Evolutionary conservation across 2,113 vertebrate genomes (phyloP).

Genomic region (Porphyrio hochstetteri): DNA sequence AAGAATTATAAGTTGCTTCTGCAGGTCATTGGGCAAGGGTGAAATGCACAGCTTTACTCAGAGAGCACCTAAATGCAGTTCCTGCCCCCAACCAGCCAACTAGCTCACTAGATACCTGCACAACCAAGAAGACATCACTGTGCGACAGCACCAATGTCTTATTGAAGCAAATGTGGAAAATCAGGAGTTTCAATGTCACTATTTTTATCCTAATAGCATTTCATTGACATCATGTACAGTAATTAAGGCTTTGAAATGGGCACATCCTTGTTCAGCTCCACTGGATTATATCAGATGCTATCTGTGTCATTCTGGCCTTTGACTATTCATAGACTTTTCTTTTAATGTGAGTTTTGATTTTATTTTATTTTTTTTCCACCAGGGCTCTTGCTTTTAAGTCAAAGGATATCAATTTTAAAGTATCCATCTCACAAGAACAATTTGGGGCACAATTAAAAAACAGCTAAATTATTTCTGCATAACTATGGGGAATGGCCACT

Average conservation of each 20-base stretch:
- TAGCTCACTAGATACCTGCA: neutral
- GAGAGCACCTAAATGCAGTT: neutral
- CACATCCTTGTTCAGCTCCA: neutral
- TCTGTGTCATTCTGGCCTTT: neutral
- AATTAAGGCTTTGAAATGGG: slow-evolving; percentile 17
- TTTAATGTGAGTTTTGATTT: neutral
- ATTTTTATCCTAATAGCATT: slow-evolving; percentile 12
- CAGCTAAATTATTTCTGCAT: neutral
- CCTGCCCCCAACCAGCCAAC: neutral
- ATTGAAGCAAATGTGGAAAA: neutral
- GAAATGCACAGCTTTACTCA: neutral
- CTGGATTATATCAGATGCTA: neutral
- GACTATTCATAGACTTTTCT: neutral
- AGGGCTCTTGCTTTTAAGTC: neutral
- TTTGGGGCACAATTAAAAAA: neutral
- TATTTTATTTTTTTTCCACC: neutral
- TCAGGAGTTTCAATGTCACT: neutral
- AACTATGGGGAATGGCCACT: neutral
- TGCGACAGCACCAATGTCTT: neutral
- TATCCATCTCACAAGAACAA: neutral
- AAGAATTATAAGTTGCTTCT: neutral
- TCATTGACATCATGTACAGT: neutral
- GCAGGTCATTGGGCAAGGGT: neutral
- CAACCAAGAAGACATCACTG: neutral
- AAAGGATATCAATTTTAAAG: neutral